Conservation (phyloP, 2,113 vertebrate species). For the Reinhardtius hippoglossoides region DNA sequence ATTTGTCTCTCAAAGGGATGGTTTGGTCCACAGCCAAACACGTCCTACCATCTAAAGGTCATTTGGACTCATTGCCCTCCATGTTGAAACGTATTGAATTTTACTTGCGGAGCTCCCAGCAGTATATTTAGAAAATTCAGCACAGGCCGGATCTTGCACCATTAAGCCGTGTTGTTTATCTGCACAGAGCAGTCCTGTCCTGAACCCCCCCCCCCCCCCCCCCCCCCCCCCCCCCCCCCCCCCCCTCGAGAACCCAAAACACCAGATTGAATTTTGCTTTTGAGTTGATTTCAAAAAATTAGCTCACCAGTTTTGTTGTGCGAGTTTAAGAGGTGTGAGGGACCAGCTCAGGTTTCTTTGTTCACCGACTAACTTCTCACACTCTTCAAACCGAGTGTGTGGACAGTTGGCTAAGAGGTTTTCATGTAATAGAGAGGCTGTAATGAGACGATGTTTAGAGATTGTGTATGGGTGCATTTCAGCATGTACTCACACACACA, state of each 20-base stretch:
- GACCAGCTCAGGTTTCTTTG: conserved; percentile 60
- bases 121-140: conserved; percentile 65
- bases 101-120: conserved; percentile 55
- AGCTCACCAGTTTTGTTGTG: conserved; percentile 16
- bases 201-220: conserved; percentile 9
- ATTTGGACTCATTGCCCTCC: conserved; percentile 71
- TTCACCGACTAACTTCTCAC: conserved; percentile 49
- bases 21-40: conserved; percentile 69
- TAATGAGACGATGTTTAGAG: conserved; percentile 58
- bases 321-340: conserved; percentile 53
- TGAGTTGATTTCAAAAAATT: conserved; percentile 50
- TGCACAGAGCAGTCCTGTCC: conserved; percentile 34
- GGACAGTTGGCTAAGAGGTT: conserved; percentile 48
- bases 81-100: conserved; percentile 63
- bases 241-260: conserved; percentile 38
- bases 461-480: conserved; percentile 51
- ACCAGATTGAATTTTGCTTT: conserved; percentile 55
- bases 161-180: conserved; percentile 55
- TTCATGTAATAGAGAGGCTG: conserved; percentile 57
- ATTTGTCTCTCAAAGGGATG: conserved; percentile 64
- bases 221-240: not conserved
- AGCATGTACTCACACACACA: conserved; percentile 45
- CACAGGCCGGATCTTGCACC: conserved; percentile 38
- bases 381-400: conserved; percentile 35
- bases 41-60: conserved; percentile 74